Base-by-base conservation (phyloP, 2,888 invertebrate genomes). In the Lasioglossum vierecki region DNA sequence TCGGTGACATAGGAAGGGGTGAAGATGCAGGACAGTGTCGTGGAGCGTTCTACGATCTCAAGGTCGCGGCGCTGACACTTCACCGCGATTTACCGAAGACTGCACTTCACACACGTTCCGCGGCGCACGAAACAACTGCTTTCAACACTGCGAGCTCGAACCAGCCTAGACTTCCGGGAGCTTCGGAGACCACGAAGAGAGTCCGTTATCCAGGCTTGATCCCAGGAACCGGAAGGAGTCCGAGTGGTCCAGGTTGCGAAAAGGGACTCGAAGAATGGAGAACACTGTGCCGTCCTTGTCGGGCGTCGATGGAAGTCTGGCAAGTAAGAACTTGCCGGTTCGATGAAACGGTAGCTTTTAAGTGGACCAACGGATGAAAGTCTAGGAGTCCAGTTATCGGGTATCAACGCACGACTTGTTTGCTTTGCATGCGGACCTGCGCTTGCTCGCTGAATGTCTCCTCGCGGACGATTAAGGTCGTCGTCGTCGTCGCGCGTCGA, bases 11-110 rank as follows among this genome's bases (percentile, higher is more conserved):
- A 53, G 74, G 82, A 53, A 82, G 77, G 78, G 82, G 66, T 35
- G 49, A 77, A 63, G 49, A 66, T 68, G 73, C 63, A 49, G 66
- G 49, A 84, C 35, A 26, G 49, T 74, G 53, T 63, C 73, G 70
- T 15, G n/a, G 15, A 26, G 4, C 35, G 66, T 30, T 66, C 35
- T 35, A 35, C 66, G 30, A 30, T 66, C 35, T 35, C 35, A 66
- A 66, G 66, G n/a, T 53, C 35, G 41, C 35, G 39, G 49, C 3
- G n/a, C 22, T 22, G 35, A 68, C 68, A 22, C 39, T 35, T 68
- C 4, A 35, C 41, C 22, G 39, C 6, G 60, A 60, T 60, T 26
- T 15, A 60, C 30, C 60, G 26, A 26, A 26, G 5, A 60, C 26
- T 15, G 60, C 26, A 60, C 26, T 15, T 26, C 26, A 60, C 60